Conservation (phyloP, 2,888 invertebrate genomes). For the Metellina segmentata region DNA sequence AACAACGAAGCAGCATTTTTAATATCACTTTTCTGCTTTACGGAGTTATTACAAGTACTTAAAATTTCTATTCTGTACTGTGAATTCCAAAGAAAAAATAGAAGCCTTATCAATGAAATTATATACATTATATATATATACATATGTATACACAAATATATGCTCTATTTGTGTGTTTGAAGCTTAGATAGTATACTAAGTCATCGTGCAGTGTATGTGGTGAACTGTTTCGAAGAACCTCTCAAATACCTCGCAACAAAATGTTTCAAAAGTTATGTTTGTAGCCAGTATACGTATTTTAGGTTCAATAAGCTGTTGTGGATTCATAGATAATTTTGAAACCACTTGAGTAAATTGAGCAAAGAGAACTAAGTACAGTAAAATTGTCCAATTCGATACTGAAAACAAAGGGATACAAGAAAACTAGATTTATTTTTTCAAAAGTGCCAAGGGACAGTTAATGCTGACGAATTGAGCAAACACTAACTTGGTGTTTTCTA, state of each 20-base stretch:
- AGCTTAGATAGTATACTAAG: conserved; percentile 23
- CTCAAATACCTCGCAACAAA: conserved; percentile 17
- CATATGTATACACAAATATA: conserved; percentile 30
- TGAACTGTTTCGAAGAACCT: not conserved
- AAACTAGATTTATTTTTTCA: too few species aligned
- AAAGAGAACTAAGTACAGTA: too few species aligned
- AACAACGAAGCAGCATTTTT: conserved; percentile 61
- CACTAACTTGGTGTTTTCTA: too few species aligned
- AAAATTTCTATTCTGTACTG: conserved; percentile 49
- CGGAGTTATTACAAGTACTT: conserved; percentile 41
- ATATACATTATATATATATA: conserved; percentile 51
- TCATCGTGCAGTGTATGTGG: conserved; percentile 1
- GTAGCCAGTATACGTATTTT: too few species aligned
- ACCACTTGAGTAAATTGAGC: too few species aligned
- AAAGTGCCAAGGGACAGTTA: too few species aligned
- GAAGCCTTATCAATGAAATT: conserved; percentile 66
- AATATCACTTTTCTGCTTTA: conserved; percentile 52
- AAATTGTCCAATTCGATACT: too few species aligned
- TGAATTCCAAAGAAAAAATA: conserved; percentile 45
- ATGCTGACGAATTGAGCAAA: too few species aligned
- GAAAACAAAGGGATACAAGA: too few species aligned
- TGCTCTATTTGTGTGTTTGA: conserved; percentile 51
- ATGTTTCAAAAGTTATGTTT: not conserved
- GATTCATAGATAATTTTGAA: too few species aligned
- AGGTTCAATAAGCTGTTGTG: too few species aligned